Conservation (phyloP, 2,113 vertebrate species). For the Apaloderma vittatum region DNA sequence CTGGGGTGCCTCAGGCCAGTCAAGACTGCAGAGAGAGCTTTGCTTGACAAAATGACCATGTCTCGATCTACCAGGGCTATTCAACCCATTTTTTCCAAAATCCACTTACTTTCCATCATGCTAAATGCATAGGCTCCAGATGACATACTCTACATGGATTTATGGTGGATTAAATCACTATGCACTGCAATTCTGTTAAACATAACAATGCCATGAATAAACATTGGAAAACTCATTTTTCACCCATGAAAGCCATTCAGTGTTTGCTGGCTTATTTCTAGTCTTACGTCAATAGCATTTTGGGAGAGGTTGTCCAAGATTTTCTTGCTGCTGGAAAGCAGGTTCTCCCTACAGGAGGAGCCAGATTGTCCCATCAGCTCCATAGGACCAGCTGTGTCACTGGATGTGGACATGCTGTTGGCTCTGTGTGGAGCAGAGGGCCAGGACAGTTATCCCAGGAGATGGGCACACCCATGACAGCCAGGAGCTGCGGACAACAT, state of each 20-base stretch:
- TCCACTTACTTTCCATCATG: background rate
- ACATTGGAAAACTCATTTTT: background rate
- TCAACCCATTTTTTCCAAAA: background rate
- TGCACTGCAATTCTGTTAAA: background rate
- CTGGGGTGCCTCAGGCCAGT: background rate
- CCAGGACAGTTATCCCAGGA: background rate
- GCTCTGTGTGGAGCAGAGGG: background rate
- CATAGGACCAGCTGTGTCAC: background rate
- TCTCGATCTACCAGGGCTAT: background rate
- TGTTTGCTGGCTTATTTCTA: background rate
- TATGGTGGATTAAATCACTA: background rate
- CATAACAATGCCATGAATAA: accelerated
- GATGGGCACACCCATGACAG: background rate
- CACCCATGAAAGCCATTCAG: background rate
- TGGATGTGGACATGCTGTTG: accelerated
- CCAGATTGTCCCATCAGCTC: background rate
- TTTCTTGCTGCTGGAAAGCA: background rate
- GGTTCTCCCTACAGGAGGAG: accelerated
- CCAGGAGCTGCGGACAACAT: background rate
- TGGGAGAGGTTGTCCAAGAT: background rate
- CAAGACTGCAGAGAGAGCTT: background rate
- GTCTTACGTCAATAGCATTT: background rate
- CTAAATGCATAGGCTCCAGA: background rate
- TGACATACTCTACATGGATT: background rate
- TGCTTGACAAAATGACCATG: background rate